These are phyloP conservation scores for Oncorhynchus keta DNA, from an alignment of 2,113 vertebrate species.

Conservation along the genomic window DNA sequence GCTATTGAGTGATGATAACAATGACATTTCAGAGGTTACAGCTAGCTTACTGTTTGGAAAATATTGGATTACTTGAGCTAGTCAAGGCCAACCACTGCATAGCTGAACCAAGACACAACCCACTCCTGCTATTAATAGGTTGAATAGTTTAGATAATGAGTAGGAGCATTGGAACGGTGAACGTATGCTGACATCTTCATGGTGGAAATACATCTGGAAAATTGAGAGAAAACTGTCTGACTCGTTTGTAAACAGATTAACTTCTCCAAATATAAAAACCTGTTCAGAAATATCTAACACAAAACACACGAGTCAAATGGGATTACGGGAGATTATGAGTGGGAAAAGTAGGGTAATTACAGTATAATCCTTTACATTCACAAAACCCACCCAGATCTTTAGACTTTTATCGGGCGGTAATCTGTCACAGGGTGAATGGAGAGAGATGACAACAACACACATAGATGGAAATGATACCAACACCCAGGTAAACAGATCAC, in stretches of 20 bases:
- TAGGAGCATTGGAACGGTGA: too few species aligned
- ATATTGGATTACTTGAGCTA: too few species aligned
- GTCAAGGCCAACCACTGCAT: too few species aligned
- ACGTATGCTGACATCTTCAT: neutral
- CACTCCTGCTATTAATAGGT: too few species aligned
- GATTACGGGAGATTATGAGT: conserved; percentile 56
- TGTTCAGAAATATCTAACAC: conserved; percentile 39
- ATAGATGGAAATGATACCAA: neutral
- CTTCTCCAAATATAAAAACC: conserved; percentile 33
- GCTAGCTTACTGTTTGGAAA: too few species aligned
- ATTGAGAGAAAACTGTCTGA: conserved; percentile 36
- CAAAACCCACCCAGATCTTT: conserved; percentile 13
- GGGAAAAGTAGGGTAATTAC: conserved; percentile 55
- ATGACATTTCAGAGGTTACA: too few species aligned
- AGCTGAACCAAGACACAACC: too few species aligned
- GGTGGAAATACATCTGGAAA: conserved; percentile 29
- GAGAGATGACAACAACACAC: conserved; percentile 19
- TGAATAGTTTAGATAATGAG: too few species aligned
- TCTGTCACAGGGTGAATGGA: conserved; percentile 23
- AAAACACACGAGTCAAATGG: conserved; percentile 52
- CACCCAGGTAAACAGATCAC: neutral
- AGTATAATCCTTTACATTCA: conserved; percentile 50
- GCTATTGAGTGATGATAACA: too few species aligned
- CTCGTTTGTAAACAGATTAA: conserved; percentile 54
- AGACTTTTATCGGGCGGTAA: conserved; percentile 37